A percentile compares a stretch with the other conserved stretches of the same genome.
phyloP scores from a whole-genome alignment of 1,140 invertebrate genomes.

The Eriosoma lanigerum region DNA sequence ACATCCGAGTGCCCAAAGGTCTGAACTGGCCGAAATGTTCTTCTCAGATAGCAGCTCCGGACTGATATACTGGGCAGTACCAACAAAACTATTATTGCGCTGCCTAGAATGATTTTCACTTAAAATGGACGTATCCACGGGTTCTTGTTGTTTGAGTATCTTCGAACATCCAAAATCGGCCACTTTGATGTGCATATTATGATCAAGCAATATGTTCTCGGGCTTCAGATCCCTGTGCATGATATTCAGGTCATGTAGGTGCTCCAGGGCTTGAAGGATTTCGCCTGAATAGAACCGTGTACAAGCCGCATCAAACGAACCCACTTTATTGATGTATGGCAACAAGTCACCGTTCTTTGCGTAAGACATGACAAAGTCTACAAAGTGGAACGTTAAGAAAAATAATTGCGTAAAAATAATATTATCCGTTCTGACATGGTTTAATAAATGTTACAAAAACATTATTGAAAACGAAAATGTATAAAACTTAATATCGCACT shows the following conservation, averaged over 20 bases:
- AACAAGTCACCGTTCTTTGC: constrained; percentile 93
- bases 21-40: constrained; percentile 76
- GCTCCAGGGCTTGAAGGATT: constrained; percentile 86
- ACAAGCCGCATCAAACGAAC: constrained; percentile 85
- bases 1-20: constrained; percentile 98
- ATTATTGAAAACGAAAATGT: too few relatives aligned
- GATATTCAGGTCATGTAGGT: constrained; percentile 85
- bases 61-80: constrained; percentile 98
- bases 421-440: too few relatives aligned
- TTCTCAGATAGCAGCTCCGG: constrained; percentile 90
- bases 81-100: constrained; percentile 88
- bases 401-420: not conserved
- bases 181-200: constrained; percentile 94
- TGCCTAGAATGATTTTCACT: constrained; percentile 59
- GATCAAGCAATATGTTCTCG: constrained; percentile 86
- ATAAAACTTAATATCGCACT: too few relatives aligned
- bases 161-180: constrained; percentile 98
- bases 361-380: constrained; percentile 93
- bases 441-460: too few relatives aligned
- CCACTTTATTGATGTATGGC: constrained; percentile 87
- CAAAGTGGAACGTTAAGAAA: constrained; percentile 51
- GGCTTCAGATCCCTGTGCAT: constrained; percentile 89
- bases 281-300: constrained; percentile 88
- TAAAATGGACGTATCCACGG: constrained; percentile 54
- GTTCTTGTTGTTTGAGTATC: constrained; percentile 61